phyloP scores from a whole-genome alignment of 2,797 vertebrate species.

The Bovichtus variegatus region DNA sequence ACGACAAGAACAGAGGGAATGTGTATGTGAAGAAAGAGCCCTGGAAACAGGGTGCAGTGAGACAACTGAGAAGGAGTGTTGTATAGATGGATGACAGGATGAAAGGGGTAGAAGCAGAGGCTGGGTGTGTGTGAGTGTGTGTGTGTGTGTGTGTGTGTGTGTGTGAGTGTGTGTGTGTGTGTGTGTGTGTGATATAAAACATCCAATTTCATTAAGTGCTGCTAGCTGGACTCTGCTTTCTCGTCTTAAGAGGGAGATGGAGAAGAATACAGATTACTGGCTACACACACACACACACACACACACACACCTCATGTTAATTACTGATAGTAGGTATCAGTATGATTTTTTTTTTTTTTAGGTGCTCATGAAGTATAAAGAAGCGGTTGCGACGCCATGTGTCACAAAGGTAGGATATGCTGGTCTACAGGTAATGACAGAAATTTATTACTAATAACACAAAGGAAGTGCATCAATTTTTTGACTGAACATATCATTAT shows the following conservation, averaged over 20 bases:
- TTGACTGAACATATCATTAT: too few species aligned
- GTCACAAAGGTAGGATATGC: neutral
- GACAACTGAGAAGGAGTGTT: neutral
- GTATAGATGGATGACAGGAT: conserved; percentile 5
- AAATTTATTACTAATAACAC: neutral
- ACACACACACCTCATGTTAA: neutral
- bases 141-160: conserved; percentile 15
- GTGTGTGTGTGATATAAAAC: conserved; percentile 38
- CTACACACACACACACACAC: conserved; percentile 18
- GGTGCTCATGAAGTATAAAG: neutral
- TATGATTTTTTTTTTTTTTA: neutral
- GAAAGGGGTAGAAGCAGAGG: neutral
- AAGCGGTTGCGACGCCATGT: neutral
- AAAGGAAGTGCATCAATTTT: neutral
- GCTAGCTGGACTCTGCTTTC: conserved; percentile 47
- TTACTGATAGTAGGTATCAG: neutral
- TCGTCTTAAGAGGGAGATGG: conserved; percentile 48
- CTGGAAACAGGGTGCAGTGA: neutral
- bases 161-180: conserved; percentile 16
- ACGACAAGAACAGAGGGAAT: too few species aligned
- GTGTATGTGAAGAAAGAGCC: too few species aligned
- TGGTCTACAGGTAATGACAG: neutral
- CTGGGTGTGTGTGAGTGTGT: neutral
- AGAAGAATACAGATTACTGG: conserved; percentile 63
- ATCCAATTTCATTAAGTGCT: conserved; percentile 78